Evolutionary conservation across 2,797 vertebrate genomes (phyloP), one percentile per base, ranked within the genome.

Genomic region (Lateolabrax maculatus): DNA sequence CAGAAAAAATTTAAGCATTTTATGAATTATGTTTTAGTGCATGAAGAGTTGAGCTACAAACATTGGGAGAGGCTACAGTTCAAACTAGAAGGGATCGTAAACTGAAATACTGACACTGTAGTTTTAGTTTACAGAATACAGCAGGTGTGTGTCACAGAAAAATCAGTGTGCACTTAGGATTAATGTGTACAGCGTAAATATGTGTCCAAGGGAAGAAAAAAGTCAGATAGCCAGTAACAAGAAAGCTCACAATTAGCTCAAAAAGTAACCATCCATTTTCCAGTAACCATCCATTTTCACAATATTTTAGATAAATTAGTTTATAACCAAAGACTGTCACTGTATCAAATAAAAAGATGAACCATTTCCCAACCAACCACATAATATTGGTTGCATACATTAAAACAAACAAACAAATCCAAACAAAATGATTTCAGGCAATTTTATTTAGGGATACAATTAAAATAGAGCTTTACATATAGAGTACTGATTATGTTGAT

Each of bases 1-100:
- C 23, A 76, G 52, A 29, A 67, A 77, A 63, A 62, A 10, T 55
- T 7, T n/a, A n/a, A 43, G 67, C 8, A 43, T 58, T 70, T 52
- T 11, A 31, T 39, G 46, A 58, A 39, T 69, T 36, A 10, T 67
- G 46, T 39, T 68, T 25, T 11, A n/a, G 36, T 25, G 39, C 37
- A 34, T 41, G 4, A 37, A 53, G 12, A 48, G 41, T 48, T 6
- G 0, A 56, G 63, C 19, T 41, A 2, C 39, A 46, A 29, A 79
- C 29, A 56, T 8, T 31, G 6, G 10, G 19, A 67, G 34, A 25
- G 34, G 57, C 61, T 29, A 57, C 23, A 69, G 41, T 62, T 61
- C 19, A 53, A 55, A 37, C n/a, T 36, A 2, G 16, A 37, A 51
- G 13, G 21, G 9, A 46, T 19, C 37, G 10, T 56, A 43, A 36